Percentiles rank a stretch among this genome's conserved stretches.
Evolutionary conservation across 1,140 invertebrate species (phyloP).

Genomic region (Lordiphosa mommai): DNA sequence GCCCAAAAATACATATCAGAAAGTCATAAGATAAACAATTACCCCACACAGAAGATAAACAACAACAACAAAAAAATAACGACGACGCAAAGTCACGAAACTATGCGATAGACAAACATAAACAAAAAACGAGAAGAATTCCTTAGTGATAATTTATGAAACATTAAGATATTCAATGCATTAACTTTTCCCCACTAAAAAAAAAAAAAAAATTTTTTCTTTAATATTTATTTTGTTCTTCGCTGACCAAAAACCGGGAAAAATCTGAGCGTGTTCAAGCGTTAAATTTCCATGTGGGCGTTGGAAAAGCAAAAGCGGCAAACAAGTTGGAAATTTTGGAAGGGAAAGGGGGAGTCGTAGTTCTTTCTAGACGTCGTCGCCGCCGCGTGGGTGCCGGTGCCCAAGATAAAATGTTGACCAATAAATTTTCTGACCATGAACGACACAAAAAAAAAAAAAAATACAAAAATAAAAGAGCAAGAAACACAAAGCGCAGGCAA

Average conservation of each 20-base stretch:
- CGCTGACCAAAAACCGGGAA: conserved; percentile 14
- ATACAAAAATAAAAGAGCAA: conserved; percentile 11
- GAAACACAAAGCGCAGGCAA: conserved; percentile 34
- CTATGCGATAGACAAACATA: conserved; percentile 32
- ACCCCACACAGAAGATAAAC: conserved; percentile 23
- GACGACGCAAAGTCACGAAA: conserved; percentile 38
- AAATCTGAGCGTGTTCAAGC: conserved; percentile 56
- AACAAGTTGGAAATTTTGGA: conserved; percentile 52
- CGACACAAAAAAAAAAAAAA: conserved; percentile 34
- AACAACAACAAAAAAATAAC: conserved; percentile 6
- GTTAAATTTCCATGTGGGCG: conserved; percentile 70
- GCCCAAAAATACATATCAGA: conserved; percentile 25
- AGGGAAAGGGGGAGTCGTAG: conserved; percentile 15
- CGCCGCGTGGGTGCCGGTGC: conserved; percentile 28
- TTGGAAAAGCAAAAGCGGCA: conserved; percentile 11
- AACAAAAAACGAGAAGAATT: conserved; percentile 11
- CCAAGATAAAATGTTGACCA: conserved; percentile 69
- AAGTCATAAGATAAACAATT: conserved; percentile 44
- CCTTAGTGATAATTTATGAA: conserved; percentile 39
- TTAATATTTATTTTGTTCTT: conserved; percentile 33
- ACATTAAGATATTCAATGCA: conserved; percentile 67
- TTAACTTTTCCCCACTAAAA: too few species aligned
- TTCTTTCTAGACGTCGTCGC: conserved; percentile 23
- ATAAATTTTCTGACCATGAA: conserved; percentile 71
- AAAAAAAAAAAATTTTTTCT: too few species aligned